These are phyloP conservation scores for Brachionus rubens DNA, from an alignment of 1,140 invertebrate genomes.

Conservation along the genomic window DNA sequence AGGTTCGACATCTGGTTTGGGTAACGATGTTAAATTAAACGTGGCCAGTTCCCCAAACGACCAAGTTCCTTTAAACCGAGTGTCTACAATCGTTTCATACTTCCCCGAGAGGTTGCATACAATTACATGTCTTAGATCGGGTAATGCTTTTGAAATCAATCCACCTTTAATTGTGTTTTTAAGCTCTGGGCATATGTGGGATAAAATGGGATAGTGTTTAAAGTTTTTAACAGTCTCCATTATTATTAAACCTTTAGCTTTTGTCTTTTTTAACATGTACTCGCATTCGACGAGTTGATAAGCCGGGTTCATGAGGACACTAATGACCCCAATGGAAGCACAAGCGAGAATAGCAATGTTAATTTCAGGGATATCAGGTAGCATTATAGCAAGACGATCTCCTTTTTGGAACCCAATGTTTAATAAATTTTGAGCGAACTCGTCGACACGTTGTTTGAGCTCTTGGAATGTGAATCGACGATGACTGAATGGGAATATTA, in stretches of 20 bases:
- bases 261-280: slow-evolving; percentile 75
- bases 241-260: slow-evolving; percentile 49
- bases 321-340: slow-evolving; percentile 74
- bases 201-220: not conserved
- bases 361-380: slow-evolving; percentile 81
- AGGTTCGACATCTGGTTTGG: not conserved
- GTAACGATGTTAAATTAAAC: not conserved
- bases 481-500: slow-evolving; percentile 12
- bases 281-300: slow-evolving; percentile 74
- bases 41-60: slow-evolving; percentile 3
- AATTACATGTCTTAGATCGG: slow-evolving; percentile 21
- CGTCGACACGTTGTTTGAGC: slow-evolving; percentile 65
- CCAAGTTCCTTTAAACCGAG: slow-evolving; percentile 4
- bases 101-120: slow-evolving; percentile 5
- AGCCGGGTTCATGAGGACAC: slow-evolving; percentile 79
- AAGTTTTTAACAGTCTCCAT: slow-evolving; percentile 11
- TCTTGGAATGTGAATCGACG: not conserved
- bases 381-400: slow-evolving; percentile 82
- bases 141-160: not conserved
- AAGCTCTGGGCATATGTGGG: slow-evolving; percentile 1
- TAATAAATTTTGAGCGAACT: slow-evolving; percentile 74
- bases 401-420: slow-evolving; percentile 73
- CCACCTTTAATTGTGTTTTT: not conserved
- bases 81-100: slow-evolving; percentile 10
- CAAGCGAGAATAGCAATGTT: slow-evolving; percentile 72